Evolutionary conservation across 2,888 invertebrate species (phyloP), one percentile per base, ranked within the genome.

Genomic region (Trimorus sp.): DNA sequence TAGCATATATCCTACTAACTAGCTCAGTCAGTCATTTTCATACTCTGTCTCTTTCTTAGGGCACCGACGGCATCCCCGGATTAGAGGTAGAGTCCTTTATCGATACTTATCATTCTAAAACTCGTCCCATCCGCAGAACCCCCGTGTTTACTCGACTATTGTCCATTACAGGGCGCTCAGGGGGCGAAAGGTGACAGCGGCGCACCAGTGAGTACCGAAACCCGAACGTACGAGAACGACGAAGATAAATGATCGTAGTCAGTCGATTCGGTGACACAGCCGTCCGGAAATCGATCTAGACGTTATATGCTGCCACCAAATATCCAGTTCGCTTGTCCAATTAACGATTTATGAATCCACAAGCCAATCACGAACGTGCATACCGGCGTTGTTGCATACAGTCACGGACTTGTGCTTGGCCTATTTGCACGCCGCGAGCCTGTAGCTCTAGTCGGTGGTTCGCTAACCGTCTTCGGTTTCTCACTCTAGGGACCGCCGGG

Each of bases 51-150:
- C 88, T 86, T 88, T 85, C 85, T 91, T 94, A 97, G 97, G 98
- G 97, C 89, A 98, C 97, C 83, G 97, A 98, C 92, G 97, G 97
- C 90, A 98, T 98, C 91, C 97, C 97, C 89, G 97, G 97, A 90
- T 95, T 95, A 93, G 97, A 97, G 96, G 96, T 96, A 94, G 48
- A 48, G 48, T n/a, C 48, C 14, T 48, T 48, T 48, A 48, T 26
- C 26, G 26, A 26, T 26, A 26, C 26, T 26, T 26, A 26, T 26
- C 26, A 26, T 26, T 26, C 1, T 26, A 26, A 4, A 26, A 26
- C 26, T 26, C 4, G 26, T 4, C 2, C 4, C 26, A 26, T 26
- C 4, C 26, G 26, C 26, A 26, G 26, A 26, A 26, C 26, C 4
- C 26, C 26, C 26, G 2, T 26, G 26, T 26, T 26, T 26, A 26